Evolutionary conservation across 1,140 invertebrate species (phyloP), one percentile per base, ranked within the genome.

Genomic region (Drosophila aff.): DNA sequence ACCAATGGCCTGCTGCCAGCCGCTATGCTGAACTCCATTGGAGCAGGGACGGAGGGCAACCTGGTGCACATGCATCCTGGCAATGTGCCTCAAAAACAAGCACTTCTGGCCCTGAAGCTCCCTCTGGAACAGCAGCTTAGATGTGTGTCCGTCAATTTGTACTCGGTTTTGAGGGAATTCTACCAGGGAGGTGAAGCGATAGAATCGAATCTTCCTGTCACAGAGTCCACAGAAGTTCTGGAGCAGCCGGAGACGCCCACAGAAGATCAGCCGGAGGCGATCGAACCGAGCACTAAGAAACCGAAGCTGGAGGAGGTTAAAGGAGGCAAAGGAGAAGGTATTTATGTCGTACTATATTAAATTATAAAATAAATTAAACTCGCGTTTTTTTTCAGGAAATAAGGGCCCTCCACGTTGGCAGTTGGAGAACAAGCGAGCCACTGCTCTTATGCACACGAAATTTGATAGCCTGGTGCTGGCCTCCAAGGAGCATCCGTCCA

Each of bases 1-100:
- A 97, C 96, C 49, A 95, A 95, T 83, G 98, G 98, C 1, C 93
- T 99, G 36, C 91, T 98, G 16, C 95, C 96, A 33, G 97, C 98
- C 1, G 95, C 97, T 44, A 94, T 99, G 77, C 92, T 99, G 23
- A 96, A 96, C 86, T 94, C 94, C 49, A 95, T 96, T 23, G 96
- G 97, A 1, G 92, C 93, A 1, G 92, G 94, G 49, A 96, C 95
- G 0, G 91, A 82, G 60, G 96, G 95, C 2, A 94, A 93, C 78
- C 80, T 97, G 18, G 93, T 98, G 40, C 96, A 98, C 81, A 93
- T 98, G 91, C 96, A 97, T 93, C 95, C 96, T 11, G 97, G 96
- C 1, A 97, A 96, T 92, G 95, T 96, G 81, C 95, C 96, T 41
- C 96, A 97, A 82, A 96, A 96, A 91, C 95, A 95, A 82, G 95